phyloP scores from a whole-genome alignment of 2,888 invertebrate species.

The Oligia strigilis region DNA sequence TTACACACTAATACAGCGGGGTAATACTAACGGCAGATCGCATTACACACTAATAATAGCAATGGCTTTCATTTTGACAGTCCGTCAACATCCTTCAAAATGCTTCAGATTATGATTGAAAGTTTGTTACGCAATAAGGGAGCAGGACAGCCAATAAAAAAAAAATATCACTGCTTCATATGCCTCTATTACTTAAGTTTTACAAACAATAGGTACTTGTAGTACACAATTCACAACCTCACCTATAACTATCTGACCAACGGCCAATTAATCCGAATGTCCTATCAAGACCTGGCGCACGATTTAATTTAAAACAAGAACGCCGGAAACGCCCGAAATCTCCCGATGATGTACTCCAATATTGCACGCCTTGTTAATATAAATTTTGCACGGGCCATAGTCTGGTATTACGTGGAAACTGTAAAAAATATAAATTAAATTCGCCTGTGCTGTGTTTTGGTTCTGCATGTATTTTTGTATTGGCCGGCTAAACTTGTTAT shows the following conservation, averaged over 20 bases:
- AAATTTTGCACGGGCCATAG: slow-evolving; percentile 75
- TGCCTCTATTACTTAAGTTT: not conserved
- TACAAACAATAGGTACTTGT: not conserved
- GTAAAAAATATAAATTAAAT: slow-evolving; percentile 60
- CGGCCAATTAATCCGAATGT: slow-evolving; percentile 33
- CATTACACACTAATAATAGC: too few relatives aligned
- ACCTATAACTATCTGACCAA: slow-evolving; percentile 3
- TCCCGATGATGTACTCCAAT: slow-evolving; percentile 81
- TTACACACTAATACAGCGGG: too few relatives aligned
- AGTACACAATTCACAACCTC: not conserved
- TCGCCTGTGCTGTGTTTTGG: slow-evolving; percentile 31
- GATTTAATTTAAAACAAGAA: slow-evolving; percentile 87
- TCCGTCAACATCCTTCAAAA: too few relatives aligned
- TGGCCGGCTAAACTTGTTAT: slow-evolving; percentile 3
- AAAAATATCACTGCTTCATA: too few relatives aligned
- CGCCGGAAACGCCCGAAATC: slow-evolving; percentile 67
- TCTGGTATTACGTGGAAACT: slow-evolving; percentile 38
- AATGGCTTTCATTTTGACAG: too few relatives aligned
- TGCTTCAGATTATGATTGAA: too few relatives aligned
- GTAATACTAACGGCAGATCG: too few relatives aligned
- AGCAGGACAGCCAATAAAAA: too few relatives aligned
- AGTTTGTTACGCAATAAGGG: too few relatives aligned
- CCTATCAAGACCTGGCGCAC: slow-evolving; percentile 73
- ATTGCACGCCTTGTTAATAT: slow-evolving; percentile 81
- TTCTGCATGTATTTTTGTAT: slow-evolving; percentile 33